Conservation (phyloP, 2,797 vertebrate genomes). For the Sorex maritimensis region DNA sequence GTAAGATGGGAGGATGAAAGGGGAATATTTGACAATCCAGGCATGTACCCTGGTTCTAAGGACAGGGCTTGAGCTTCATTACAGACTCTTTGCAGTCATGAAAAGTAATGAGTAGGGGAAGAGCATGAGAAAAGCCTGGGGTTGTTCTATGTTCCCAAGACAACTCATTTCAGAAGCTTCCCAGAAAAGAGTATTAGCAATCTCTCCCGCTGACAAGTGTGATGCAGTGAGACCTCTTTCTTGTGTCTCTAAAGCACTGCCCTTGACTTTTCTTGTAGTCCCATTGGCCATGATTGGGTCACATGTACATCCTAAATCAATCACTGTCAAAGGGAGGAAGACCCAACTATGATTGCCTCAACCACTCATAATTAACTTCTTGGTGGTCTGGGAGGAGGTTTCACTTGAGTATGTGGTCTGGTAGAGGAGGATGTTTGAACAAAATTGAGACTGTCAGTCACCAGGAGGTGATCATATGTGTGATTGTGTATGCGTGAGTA, state of each 20-base stretch:
- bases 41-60: constrained; percentile 11
- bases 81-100: neutral
- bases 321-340: neutral
- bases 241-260: neutral
- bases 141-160: neutral
- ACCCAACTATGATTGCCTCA: neutral
- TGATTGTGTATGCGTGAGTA: no score
- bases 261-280: neutral
- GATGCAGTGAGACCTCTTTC: neutral
- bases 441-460: constrained; percentile 51
- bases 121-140: neutral
- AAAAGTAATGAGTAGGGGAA: constrained; percentile 22
- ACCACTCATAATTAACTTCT: neutral
- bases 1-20: neutral
- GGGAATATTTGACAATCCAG: neutral
- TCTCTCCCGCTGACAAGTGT: constrained; percentile 13
- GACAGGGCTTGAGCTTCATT: neutral
- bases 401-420: neutral
- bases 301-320: neutral
- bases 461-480: neutral
- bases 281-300: neutral
- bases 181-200: neutral
- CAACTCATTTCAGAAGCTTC: neutral
- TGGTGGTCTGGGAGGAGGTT: neutral
- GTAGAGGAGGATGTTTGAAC: neutral